A percentile compares a stretch with the other conserved stretches of the same genome.
These are phyloP conservation scores for Hippopotamus amphibius DNA, from an alignment of 2,113 vertebrate genomes.

Conservation along the genomic window DNA sequence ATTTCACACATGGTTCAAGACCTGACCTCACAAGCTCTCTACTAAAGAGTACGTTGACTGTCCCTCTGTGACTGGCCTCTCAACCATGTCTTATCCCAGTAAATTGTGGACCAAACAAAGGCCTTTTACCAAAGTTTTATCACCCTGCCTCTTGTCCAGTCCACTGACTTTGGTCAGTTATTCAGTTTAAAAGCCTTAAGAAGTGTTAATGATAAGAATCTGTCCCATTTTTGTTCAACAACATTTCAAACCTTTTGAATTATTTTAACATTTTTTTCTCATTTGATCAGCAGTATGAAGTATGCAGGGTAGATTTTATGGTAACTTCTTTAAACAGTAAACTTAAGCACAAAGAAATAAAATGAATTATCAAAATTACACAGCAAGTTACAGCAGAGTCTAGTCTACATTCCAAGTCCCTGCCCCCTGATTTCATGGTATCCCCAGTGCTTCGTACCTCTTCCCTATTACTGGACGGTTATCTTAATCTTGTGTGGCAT, in stretches of 20 bases:
- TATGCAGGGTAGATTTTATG: background rate
- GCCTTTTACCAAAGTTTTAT: background rate
- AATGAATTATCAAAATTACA: background rate
- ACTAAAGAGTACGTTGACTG: background rate
- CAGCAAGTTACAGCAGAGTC: background rate
- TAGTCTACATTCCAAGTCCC: background rate
- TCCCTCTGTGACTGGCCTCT: background rate
- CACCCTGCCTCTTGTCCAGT: background rate
- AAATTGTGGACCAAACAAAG: background rate
- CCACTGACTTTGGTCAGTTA: background rate
- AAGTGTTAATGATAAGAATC: background rate
- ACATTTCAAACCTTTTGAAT: constrained; percentile 25
- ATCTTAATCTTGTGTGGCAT: background rate
- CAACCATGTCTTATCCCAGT: background rate
- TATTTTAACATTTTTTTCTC: constrained; percentile 31
- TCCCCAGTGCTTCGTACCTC: background rate
- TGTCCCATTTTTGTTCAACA: background rate
- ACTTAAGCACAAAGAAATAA: constrained; percentile 22
- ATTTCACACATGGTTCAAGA: background rate
- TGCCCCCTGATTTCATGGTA: background rate
- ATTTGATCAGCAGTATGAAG: background rate
- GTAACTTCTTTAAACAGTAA: constrained; percentile 40
- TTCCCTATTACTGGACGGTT: background rate
- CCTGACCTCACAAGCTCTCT: background rate
- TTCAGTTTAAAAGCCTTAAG: constrained; percentile 18